phyloP scores from a whole-genome alignment of 2,797 vertebrate species.

The Anguilla obscura region DNA sequence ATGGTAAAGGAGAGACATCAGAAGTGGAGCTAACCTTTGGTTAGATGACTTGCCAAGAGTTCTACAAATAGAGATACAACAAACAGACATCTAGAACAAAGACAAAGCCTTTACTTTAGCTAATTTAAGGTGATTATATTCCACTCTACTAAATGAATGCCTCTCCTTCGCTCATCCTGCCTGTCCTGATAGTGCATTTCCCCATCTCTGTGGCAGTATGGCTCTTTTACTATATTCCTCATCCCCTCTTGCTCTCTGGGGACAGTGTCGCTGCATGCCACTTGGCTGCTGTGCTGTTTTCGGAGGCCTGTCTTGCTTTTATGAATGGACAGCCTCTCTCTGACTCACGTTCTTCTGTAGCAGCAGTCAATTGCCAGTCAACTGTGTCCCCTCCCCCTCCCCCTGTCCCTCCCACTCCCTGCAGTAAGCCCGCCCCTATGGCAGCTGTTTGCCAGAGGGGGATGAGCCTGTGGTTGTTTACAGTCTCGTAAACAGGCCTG shows the following conservation, averaged over 20 bases:
- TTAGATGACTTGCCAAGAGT: neutral
- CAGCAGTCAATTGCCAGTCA: conserved; percentile 29
- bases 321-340: conserved; percentile 41
- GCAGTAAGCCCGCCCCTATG: neutral
- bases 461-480: conserved; percentile 22
- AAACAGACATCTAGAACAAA: neutral
- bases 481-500: conserved; percentile 4
- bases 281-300: conserved; percentile 15
- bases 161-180: neutral
- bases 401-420: conserved; percentile 1
- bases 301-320: conserved; percentile 28
- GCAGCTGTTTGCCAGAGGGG: conserved; percentile 29
- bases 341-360: conserved; percentile 19
- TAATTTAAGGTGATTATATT: neutral
- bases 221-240: neutral
- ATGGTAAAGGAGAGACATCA: neutral
- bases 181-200: neutral
- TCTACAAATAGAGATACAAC: neutral
- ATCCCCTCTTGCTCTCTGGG: conserved; percentile 2
- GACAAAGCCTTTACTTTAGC: neutral
- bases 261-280: conserved; percentile 24
- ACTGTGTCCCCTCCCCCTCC: conserved; percentile 15
- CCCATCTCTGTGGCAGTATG: neutral
- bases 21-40: neutral
- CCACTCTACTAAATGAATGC: neutral